Evolutionary conservation across 2,888 invertebrate genomes (phyloP).

Genomic region (Aphrophora alni): DNA sequence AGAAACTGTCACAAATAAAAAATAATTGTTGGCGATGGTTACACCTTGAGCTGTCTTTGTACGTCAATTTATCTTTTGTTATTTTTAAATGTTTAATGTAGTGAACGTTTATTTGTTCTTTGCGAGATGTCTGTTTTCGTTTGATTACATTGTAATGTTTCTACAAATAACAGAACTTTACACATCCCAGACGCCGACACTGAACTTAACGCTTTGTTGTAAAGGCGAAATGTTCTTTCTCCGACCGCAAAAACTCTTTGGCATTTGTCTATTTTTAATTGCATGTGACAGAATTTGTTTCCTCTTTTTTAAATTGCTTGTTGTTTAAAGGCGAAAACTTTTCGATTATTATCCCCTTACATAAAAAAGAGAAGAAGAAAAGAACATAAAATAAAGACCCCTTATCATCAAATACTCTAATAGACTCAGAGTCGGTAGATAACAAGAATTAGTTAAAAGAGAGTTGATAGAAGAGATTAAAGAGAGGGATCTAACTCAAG

Average conservation of each 20-base stretch:
- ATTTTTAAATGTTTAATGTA: neutral
- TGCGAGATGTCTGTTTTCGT: conserved; percentile 1
- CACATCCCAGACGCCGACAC: neutral
- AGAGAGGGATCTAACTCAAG: too few relatives aligned
- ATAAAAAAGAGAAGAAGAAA: too few relatives aligned
- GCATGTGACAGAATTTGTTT: neutral
- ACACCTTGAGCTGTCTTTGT: neutral
- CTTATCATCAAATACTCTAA: too few relatives aligned
- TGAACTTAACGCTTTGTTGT: neutral
- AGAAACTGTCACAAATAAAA: neutral
- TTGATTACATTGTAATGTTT: neutral
- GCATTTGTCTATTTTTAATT: neutral
- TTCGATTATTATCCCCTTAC: too few relatives aligned
- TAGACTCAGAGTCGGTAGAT: too few relatives aligned
- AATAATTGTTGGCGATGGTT: neutral
- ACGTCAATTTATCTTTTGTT: neutral
- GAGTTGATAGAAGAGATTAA: too few relatives aligned
- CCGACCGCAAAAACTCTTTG: neutral
- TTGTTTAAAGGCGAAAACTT: too few relatives aligned
- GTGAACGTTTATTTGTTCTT: neutral
- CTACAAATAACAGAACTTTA: neutral
- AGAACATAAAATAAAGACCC: too few relatives aligned
- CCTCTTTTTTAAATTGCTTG: neutral
- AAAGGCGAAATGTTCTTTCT: neutral
- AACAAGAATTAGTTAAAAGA: too few relatives aligned